Evolutionary conservation across 1,140 invertebrate species (phyloP).

Genomic region (Periplaneta americana): DNA sequence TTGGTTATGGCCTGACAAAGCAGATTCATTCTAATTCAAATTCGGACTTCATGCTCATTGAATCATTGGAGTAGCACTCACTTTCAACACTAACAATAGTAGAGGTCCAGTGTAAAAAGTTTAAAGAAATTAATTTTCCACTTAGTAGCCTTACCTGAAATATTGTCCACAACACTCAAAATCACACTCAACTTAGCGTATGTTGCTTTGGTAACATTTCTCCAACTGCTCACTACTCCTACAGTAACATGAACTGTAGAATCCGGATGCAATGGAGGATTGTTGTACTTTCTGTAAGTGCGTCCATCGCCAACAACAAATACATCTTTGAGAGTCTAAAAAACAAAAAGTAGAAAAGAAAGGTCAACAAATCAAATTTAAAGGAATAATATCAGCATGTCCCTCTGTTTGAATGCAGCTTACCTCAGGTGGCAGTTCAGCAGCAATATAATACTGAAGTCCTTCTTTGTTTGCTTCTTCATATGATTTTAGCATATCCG

Average conservation of each 20-base stretch:
- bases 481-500: conserved; percentile 50
- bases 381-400: background rate
- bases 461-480: conserved; percentile 49
- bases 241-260: conserved; percentile 62
- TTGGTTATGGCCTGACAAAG: too few relatives aligned
- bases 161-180: conserved; percentile 32
- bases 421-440: conserved; percentile 55
- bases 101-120: too few relatives aligned
- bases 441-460: conserved; percentile 73
- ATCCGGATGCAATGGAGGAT: conserved; percentile 63
- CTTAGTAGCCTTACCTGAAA: conserved; percentile 23
- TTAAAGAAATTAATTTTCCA: too few relatives aligned
- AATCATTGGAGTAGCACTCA: too few relatives aligned
- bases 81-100: too few relatives aligned
- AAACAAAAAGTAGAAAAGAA: conserved; percentile 30
- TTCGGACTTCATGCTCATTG: too few relatives aligned
- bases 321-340: conserved; percentile 42
- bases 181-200: conserved; percentile 49
- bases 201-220: conserved; percentile 53
- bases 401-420: background rate
- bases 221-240: conserved; percentile 61
- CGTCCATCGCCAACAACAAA: conserved; percentile 70
- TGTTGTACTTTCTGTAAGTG: conserved; percentile 69
- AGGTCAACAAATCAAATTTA: background rate
- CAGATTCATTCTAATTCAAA: too few relatives aligned